Base-by-base conservation (phyloP, 2,113 vertebrate species). In the Athene noctua region DNA sequence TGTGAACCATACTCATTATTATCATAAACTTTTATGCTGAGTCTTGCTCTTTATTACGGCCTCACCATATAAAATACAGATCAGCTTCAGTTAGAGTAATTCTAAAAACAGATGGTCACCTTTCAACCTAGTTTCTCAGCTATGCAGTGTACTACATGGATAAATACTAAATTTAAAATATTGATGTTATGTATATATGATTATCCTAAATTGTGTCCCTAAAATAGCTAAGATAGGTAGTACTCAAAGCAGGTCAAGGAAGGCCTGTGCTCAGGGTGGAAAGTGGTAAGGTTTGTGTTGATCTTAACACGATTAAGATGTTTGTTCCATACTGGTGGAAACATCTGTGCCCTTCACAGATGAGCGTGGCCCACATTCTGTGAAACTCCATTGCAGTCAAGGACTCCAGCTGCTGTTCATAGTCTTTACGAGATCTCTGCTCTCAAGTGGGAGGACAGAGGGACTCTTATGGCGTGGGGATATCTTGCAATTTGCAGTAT, bases 21-120 rank as follows among this genome's bases (percentile, higher is more conserved):
- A 90, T 59, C 79, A 74, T 95, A 94, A 96, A 97, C 62, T 89
- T 96, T 97, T 92, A 94, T 92, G 66, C 30, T 63, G 52, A 61
- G 27, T 92, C 74, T 83, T 92, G 62, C 36, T 96, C 86, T 92
- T 92, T 95, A 84, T 92, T 94, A 87, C 57, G 23, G 11, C 34
- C 36, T 79, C 49, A 59, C 23, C 72, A 40, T 52, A 86, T 85
- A 84, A 88, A 86, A 93, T 23, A 86, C 29, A 90, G 58, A 94
- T 88, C 34, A 86, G 49, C 26, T 88, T 95, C 67, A 88, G 79
- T 88, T 81, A 93, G 55, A 62, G 26, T 38, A 59, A 78, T 71
- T 92, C 42, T 58, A 62, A 85, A 94, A 96, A 79, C 63, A 79
- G 34, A 49, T 83, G 12, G 27, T 29, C 12, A 71, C 18, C 15